A percentile compares a stretch with the other conserved stretches of the same genome.
These are phyloP conservation scores for Campylomormyrus tamandua DNA, from an alignment of 2,113 vertebrate species.

Conservation along the genomic window DNA sequence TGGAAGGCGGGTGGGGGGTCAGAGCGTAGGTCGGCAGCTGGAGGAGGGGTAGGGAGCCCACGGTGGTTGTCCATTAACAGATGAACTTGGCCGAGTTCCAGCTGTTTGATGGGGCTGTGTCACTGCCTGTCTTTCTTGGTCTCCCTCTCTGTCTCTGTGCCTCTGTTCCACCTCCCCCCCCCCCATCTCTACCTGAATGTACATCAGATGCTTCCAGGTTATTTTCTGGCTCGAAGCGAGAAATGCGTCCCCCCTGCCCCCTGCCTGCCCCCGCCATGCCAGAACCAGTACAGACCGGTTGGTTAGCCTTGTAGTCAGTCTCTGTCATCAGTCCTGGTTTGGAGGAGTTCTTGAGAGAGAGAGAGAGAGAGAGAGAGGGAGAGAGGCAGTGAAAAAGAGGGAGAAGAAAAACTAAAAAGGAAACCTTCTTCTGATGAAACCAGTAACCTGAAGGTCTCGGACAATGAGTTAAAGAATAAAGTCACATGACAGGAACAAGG, in stretches of 20 bases:
- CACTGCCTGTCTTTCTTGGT: slow-evolving; percentile 45
- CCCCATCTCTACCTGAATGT: slow-evolving; percentile 68
- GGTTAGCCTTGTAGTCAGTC: slow-evolving; percentile 67
- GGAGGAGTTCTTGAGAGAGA: slow-evolving; percentile 42
- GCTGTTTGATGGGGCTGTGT: slow-evolving; percentile 81
- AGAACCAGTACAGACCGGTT: slow-evolving; percentile 87
- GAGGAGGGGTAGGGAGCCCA: slow-evolving; percentile 52
- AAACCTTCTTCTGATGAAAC: slow-evolving; percentile 54
- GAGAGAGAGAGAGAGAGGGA: slow-evolving; percentile 9
- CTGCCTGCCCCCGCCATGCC: slow-evolving; percentile 56
- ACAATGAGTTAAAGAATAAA: slow-evolving; percentile 36
- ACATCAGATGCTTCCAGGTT: slow-evolving; percentile 73
- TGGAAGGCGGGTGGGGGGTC: slow-evolving; percentile 48
- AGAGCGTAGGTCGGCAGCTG: slow-evolving; percentile 36
- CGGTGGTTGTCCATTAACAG: slow-evolving; percentile 91
- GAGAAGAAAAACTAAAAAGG: slow-evolving; percentile 29
- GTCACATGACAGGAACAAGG: not conserved
- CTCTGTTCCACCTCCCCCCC: slow-evolving; percentile 31
- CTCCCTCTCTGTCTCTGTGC: slow-evolving; percentile 55
- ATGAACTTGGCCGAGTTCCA: slow-evolving; percentile 96
- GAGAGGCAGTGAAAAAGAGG: slow-evolving; percentile 4
- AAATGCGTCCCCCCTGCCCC: slow-evolving; percentile 27
- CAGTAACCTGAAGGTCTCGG: slow-evolving; percentile 71
- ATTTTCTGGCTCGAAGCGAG: slow-evolving; percentile 74
- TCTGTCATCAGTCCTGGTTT: slow-evolving; percentile 67